These are phyloP conservation scores for Salminus brasiliensis DNA, from an alignment of 2,113 vertebrate species.

Conservation along the genomic window DNA sequence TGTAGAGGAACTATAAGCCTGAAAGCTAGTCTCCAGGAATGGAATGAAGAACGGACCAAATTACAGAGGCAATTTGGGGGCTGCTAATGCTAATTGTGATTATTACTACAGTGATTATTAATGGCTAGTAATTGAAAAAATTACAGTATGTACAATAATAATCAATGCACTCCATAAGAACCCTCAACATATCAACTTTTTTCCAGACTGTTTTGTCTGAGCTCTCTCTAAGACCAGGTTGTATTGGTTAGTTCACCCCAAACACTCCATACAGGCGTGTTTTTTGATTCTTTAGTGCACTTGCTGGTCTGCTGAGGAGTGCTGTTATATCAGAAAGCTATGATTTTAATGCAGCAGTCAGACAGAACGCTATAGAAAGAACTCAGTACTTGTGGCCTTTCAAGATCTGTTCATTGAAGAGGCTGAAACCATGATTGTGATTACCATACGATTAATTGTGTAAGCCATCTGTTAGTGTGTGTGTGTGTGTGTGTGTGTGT, in stretches of 20 bases:
- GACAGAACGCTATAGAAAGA: not conserved
- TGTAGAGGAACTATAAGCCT: no score
- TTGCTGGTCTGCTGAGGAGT: not conserved
- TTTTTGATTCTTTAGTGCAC: not conserved
- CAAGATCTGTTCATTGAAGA: not conserved
- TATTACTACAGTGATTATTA: not conserved
- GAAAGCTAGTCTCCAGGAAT: no score
- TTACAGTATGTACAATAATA: not conserved
- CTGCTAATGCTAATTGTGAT: not conserved
- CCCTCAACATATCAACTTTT: not conserved
- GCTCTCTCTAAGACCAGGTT: not conserved
- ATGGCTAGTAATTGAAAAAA: not conserved
- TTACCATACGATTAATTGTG: not conserved
- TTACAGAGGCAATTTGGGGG: no score
- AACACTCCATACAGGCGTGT: not conserved
- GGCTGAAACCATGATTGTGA: not conserved
- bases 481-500: not conserved
- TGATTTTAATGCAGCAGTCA: not conserved
- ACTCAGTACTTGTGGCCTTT: constrained; percentile 2
- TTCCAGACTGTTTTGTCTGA: not conserved
- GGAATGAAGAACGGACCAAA: no score
- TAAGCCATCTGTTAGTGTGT: not conserved
- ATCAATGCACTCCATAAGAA: not conserved
- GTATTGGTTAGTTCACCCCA: not conserved
- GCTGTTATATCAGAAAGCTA: not conserved